Base-by-base conservation (phyloP, 2,113 vertebrate genomes). In the Erpornis zantholeuca region DNA sequence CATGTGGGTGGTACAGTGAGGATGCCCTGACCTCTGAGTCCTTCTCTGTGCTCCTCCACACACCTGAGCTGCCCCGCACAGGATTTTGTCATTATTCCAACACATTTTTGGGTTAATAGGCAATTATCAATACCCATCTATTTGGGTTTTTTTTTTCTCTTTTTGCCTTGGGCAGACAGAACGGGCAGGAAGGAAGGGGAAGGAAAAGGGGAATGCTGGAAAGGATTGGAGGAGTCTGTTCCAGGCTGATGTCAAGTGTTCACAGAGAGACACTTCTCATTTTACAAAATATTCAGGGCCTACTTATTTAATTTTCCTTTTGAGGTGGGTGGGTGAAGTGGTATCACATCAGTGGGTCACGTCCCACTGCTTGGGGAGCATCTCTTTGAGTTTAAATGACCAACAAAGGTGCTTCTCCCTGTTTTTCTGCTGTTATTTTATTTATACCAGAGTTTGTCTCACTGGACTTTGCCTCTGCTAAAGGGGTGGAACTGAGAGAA, bases 1-100 rank as follows among this genome's bases (percentile, higher is more conserved):
- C 24, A 0, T 0, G 10, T 4, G 57, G 68, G 49, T 29, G 72
- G 40, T 4, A 3, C 7, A 2, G 6, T 0, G 24, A 49, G 63
- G 38, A 9, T 10, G 53, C 4, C 5, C 20, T 50, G 68, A 45
- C 3, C 54, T 27, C 3, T 0, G 52, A 15, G 52, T 12, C 29
- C 24, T 53, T 18, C 18, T 65, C n/a, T 19, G 47, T 13, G 75
- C n/a, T 42, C 35, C 69, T 75, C 10, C 56, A 3, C 17, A 2
- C 2, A 20, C 24, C 80, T 14, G 10, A 52, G 20, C 12, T 65
- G 23, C 42, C 40, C 31, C 8, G 0, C 3, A 0, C 0, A 0
- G 7, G 12, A 7, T 28, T 77, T 47, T 15, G 38, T 35, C 29
- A 3, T 42, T 25, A 38, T 57, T 54, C 22, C 24, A 29, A 15